Evolutionary conservation across 2,888 invertebrate genomes (phyloP).

Genomic region (Pollenia amentaria): DNA sequence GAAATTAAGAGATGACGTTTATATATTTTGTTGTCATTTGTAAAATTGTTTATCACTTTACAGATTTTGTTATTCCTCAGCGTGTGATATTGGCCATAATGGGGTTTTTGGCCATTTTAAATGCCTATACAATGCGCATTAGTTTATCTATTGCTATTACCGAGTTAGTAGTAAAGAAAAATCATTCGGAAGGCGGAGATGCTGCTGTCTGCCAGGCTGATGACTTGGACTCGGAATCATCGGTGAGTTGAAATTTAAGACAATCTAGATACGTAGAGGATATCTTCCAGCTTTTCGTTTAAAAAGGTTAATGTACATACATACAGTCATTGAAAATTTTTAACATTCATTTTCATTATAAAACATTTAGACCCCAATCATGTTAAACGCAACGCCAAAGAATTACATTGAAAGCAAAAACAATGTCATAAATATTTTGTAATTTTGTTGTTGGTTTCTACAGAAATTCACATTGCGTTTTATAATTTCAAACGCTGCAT

Average conservation of each 20-base stretch:
- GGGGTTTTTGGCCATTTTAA: constrained; percentile 89
- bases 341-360: no score
- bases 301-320: not conserved
- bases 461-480: no score
- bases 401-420: no score
- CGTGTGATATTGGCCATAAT: constrained; percentile 89
- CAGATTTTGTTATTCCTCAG: constrained; percentile 85
- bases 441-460: no score
- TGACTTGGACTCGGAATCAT: constrained; percentile 77
- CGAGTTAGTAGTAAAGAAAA: constrained; percentile 86
- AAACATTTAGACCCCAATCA: no score
- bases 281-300: no score
- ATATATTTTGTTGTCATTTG: constrained; percentile 4
- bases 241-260: constrained; percentile 55
- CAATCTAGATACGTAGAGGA: not conserved
- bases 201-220: constrained; percentile 77
- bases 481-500: no score
- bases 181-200: constrained; percentile 75
- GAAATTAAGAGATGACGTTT: not conserved
- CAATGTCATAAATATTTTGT: no score
- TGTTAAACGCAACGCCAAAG: no score
- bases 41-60: constrained; percentile 41
- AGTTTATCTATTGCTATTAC: constrained; percentile 90
- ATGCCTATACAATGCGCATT: constrained; percentile 91
- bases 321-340: no score